Evolutionary conservation across 2,113 vertebrate genomes (phyloP).

Genomic region (Ictalurus punctatus): DNA sequence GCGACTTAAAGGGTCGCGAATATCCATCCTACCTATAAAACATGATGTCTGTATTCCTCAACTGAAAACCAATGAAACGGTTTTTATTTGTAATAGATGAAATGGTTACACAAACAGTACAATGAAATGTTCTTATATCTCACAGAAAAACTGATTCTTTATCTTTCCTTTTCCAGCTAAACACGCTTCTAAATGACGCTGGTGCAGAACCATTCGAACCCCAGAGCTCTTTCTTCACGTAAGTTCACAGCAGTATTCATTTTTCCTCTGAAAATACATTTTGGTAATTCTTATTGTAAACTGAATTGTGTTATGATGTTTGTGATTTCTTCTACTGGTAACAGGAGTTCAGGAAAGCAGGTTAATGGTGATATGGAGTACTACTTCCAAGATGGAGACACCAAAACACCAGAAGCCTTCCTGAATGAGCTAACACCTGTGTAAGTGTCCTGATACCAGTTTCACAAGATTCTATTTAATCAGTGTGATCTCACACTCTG

Average conservation of each 20-base stretch:
- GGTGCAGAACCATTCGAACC: background rate
- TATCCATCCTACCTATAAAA: too few species aligned
- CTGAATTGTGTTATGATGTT: background rate
- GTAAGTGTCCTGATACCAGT: background rate
- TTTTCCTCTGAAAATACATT: background rate
- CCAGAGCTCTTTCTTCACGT: background rate
- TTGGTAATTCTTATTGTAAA: background rate
- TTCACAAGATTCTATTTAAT: background rate
- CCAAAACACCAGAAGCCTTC: background rate
- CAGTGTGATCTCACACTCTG: background rate
- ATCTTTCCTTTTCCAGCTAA: background rate
- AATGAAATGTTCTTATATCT: too few species aligned
- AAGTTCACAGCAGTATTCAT: background rate
- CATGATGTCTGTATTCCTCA: too few species aligned
- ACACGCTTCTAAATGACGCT: background rate
- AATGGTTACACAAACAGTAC: too few species aligned
- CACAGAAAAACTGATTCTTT: background rate
- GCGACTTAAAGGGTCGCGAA: too few species aligned
- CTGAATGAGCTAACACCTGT: background rate
- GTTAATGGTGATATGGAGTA: constrained; percentile 4
- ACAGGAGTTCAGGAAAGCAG: background rate
- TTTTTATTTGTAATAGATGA: too few species aligned
- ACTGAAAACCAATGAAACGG: too few species aligned
- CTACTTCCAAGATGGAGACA: background rate
- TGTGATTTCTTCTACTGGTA: background rate